A percentile compares a stretch with the other conserved stretches of the same genome.
Evolutionary conservation across 37 sponge, comb jelly and placozoan species (phyloP).

Genomic region (Mnemiopsis leidyi): DNA sequence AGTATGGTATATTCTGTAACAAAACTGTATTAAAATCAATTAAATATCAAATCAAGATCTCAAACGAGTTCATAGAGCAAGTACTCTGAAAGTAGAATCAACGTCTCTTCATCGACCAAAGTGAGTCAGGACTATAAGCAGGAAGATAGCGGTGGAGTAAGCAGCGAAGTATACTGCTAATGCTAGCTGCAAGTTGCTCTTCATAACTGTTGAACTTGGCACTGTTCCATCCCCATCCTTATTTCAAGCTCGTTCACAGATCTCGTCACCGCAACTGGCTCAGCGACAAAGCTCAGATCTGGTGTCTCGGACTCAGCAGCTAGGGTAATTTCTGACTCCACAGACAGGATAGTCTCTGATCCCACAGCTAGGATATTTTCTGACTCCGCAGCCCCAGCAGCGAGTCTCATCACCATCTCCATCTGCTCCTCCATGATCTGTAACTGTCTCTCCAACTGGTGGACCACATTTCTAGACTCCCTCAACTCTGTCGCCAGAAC

Average conservation of each 20-base stretch:
- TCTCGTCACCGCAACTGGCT: neutral
- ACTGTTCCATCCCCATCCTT: too few relatives aligned
- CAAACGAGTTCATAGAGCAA: too few relatives aligned
- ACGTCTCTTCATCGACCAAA: too few relatives aligned
- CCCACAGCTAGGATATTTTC: neutral
- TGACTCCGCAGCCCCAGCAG: neutral
- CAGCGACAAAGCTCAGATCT: neutral
- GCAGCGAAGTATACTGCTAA: too few relatives aligned
- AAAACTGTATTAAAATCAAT: too few relatives aligned
- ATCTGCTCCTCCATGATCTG: constrained; percentile 16
- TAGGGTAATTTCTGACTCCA: neutral
- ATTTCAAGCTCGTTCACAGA: neutral
- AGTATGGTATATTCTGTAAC: too few relatives aligned
- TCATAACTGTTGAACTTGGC: too few relatives aligned
- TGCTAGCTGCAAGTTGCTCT: too few relatives aligned
- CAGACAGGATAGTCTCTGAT: neutral
- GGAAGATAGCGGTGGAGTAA: too few relatives aligned
- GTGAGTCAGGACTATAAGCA: too few relatives aligned
- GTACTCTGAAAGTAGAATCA: too few relatives aligned
- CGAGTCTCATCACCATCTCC: neutral
- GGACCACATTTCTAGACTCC: neutral
- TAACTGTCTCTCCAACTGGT: neutral
- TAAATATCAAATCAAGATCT: too few relatives aligned
- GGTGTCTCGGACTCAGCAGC: neutral
- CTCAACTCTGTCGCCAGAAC: neutral